These are phyloP conservation scores for Meteorus colon DNA, from an alignment of 2,888 invertebrate species.

Conservation along the genomic window DNA sequence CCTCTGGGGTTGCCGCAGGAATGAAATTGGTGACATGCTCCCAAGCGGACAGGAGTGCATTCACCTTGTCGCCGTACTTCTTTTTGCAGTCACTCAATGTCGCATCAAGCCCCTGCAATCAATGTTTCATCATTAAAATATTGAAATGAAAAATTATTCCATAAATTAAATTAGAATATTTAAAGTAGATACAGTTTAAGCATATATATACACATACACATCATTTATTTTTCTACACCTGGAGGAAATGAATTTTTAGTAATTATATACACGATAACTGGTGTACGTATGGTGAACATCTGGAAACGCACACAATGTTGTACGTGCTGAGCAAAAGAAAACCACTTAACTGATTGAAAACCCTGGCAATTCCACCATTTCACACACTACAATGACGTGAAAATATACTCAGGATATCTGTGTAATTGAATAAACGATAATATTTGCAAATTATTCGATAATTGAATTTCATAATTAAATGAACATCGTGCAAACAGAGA, in stretches of 20 bases:
- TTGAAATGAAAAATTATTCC: conserved; percentile 9
- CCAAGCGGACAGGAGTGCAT: conserved; percentile 74
- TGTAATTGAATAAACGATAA: conserved; percentile 11
- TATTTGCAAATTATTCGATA: not conserved
- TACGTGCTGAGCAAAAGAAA: conserved; percentile 3
- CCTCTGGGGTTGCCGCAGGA: conserved; percentile 69
- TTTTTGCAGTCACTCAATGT: conserved; percentile 73
- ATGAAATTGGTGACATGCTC: conserved; percentile 73
- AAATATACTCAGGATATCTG: conserved; percentile 21
- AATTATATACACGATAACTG: conserved; percentile 14
- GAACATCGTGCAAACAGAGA: not conserved
- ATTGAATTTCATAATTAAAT: conserved; percentile 5
- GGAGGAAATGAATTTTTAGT: conserved; percentile 30
- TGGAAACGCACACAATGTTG: conserved; percentile 13
- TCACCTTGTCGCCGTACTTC: conserved; percentile 74
- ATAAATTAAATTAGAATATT: not conserved
- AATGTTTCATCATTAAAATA: conserved; percentile 20
- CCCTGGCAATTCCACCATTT: conserved; percentile 3
- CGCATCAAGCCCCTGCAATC: conserved; percentile 73
- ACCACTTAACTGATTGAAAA: conserved; percentile 47
- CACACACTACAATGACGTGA: not conserved
- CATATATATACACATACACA: not conserved
- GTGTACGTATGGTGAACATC: conserved; percentile 21
- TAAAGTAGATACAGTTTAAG: not conserved
- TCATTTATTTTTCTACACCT: conserved; percentile 21